Evolutionary conservation across 2,113 vertebrate species (phyloP).

Genomic region (Origma solitaria): DNA sequence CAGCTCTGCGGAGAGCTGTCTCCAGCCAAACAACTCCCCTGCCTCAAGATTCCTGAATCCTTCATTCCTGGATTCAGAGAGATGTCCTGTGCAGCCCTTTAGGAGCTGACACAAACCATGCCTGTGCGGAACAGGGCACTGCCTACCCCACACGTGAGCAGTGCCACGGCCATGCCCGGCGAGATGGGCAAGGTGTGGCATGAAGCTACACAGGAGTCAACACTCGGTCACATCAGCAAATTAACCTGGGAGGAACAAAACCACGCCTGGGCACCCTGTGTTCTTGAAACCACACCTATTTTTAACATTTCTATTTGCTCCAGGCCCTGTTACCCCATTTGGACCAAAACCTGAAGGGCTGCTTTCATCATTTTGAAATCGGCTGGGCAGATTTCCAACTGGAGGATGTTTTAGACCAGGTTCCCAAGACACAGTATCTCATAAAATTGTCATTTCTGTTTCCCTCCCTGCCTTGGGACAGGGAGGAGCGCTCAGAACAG

Average conservation of each 20-base stretch:
- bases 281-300: neutral
- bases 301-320: neutral
- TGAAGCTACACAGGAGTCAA: neutral
- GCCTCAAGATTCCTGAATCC: neutral
- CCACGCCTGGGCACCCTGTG: neutral
- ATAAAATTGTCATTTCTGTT: neutral
- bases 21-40: neutral
- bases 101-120: neutral
- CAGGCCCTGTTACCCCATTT: neutral
- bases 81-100: neutral
- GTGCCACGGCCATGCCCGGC: neutral
- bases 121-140: neutral
- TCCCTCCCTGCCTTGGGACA: neutral
- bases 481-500: neutral
- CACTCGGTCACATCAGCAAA: fast-evolving
- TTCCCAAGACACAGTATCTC: neutral
- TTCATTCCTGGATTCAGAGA: neutral
- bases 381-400: neutral
- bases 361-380: neutral
- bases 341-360: neutral
- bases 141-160: neutral
- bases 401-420: neutral
- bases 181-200: neutral
- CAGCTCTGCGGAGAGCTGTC: neutral
- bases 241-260: neutral